Conservation (phyloP, 2,888 invertebrate genomes). For the Cosmopolites sordidus region DNA sequence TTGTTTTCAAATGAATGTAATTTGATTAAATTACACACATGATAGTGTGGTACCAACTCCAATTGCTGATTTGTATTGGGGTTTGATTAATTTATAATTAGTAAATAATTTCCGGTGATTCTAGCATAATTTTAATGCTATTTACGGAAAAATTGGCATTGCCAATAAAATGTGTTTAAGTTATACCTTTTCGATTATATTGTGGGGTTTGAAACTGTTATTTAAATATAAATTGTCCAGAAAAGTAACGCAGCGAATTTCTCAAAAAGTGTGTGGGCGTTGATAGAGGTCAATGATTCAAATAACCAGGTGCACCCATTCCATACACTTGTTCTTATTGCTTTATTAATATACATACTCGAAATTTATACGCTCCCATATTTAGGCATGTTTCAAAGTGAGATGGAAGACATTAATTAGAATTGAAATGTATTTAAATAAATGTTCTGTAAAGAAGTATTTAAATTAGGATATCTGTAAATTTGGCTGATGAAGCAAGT, state of each 20-base stretch:
- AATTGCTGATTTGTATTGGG: no score
- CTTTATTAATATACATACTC: conserved; percentile 28
- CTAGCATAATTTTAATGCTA: no score
- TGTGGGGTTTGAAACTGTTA: background rate
- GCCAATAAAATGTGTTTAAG: no score
- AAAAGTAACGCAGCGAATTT: background rate
- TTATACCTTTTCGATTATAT: background rate
- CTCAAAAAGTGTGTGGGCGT: conserved; percentile 29
- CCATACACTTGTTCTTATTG: conserved; percentile 33
- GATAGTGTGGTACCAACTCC: no score
- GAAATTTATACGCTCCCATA: background rate
- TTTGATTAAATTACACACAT: no score
- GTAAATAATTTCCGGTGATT: no score
- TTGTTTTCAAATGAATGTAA: no score
- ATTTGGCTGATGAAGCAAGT: no score
- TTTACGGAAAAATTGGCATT: no score
- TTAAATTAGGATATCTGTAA: no score
- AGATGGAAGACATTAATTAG: background rate
- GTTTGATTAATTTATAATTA: no score
- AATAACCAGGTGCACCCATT: conserved; percentile 33
- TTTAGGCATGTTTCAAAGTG: background rate
- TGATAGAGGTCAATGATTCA: conserved; percentile 34
- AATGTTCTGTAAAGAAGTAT: background rate
- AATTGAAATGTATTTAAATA: background rate
- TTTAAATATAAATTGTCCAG: background rate